Percentiles rank a stretch among this genome's conserved stretches.
phyloP scores from a whole-genome alignment of 2,888 invertebrate genomes.

The Chydorus sphaericus region DNA sequence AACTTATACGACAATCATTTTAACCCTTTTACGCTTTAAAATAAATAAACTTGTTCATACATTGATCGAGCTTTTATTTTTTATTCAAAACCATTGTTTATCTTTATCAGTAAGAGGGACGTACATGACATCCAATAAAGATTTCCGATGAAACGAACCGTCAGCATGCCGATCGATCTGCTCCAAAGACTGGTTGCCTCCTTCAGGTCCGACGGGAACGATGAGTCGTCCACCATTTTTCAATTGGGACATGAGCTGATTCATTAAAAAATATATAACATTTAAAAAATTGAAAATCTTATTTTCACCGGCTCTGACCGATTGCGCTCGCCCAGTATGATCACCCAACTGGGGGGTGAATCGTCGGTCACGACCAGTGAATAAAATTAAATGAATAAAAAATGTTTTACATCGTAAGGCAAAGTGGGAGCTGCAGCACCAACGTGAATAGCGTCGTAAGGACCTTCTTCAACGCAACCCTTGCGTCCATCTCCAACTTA shows the following conservation, averaged over 20 bases:
- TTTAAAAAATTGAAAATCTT: not conserved
- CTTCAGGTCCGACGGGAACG: constrained; percentile 51
- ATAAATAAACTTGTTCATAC: not conserved
- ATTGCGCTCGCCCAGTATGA: too few relatives aligned
- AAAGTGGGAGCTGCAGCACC: constrained; percentile 64
- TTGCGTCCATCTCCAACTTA: constrained; percentile 76
- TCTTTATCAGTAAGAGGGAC: constrained; percentile 86
- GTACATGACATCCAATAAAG: constrained; percentile 89
- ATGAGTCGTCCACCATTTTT: constrained; percentile 84
- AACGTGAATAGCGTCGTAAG: constrained; percentile 85
- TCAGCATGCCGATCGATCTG: constrained; percentile 27
- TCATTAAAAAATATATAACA: constrained; percentile 16
- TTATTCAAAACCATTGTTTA: constrained; percentile 42
- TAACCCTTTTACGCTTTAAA: not conserved
- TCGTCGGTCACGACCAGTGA: too few relatives aligned
- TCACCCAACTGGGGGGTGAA: too few relatives aligned
- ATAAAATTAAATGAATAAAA: constrained; percentile 11
- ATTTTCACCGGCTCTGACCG: too few relatives aligned
- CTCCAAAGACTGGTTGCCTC: constrained; percentile 33
- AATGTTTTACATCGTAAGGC: not conserved
- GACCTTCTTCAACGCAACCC: constrained; percentile 57
- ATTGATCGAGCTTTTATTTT: not conserved
- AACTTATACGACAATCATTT: too few relatives aligned
- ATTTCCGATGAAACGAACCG: constrained; percentile 43
- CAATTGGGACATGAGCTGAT: constrained; percentile 65